These are phyloP conservation scores for Agrilus cyanescens DNA, from an alignment of 2,888 invertebrate species.

Conservation along the genomic window DNA sequence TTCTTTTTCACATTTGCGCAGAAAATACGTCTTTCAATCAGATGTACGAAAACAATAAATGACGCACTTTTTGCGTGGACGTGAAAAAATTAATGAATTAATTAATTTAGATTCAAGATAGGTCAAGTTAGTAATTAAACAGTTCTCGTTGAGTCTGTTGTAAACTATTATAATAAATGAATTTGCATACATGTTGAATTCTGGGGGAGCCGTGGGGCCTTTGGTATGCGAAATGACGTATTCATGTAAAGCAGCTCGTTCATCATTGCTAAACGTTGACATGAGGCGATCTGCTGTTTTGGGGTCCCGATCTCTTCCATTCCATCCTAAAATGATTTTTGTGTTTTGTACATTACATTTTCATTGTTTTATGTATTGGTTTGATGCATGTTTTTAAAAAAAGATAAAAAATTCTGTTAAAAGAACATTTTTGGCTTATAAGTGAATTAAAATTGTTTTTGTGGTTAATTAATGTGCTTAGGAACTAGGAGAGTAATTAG, in stretches of 20 bases:
- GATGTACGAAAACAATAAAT: too few species aligned
- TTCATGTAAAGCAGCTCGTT: slow-evolving; percentile 44
- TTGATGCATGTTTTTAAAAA: slow-evolving; percentile 2
- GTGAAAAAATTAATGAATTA: too few species aligned
- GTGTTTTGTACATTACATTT: slow-evolving; percentile 2
- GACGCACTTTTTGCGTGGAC: too few species aligned
- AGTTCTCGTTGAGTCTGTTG: neutral
- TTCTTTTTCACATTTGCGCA: neutral
- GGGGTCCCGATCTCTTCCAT: slow-evolving; percentile 31
- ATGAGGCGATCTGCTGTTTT: slow-evolving; percentile 31
- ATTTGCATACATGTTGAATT: slow-evolving; percentile 31
- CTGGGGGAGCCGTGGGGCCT: slow-evolving; percentile 26
- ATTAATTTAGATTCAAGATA: too few species aligned
- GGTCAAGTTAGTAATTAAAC: too few species aligned
- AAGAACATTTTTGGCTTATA: neutral
- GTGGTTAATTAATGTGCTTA: neutral
- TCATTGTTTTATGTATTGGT: neutral
- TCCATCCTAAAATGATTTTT: slow-evolving; percentile 26
- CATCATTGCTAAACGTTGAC: slow-evolving; percentile 40
- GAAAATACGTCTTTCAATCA: too few species aligned
- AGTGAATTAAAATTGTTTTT: slow-evolving; percentile 1
- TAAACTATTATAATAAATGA: neutral
- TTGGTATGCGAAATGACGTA: slow-evolving; percentile 35
- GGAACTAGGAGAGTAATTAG: neutral
- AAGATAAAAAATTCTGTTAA: slow-evolving; percentile 1